Percentiles rank a stretch among this genome's conserved stretches.
Conservation (phyloP, 2,888 invertebrate species). For the Ochropacha duplaris region DNA sequence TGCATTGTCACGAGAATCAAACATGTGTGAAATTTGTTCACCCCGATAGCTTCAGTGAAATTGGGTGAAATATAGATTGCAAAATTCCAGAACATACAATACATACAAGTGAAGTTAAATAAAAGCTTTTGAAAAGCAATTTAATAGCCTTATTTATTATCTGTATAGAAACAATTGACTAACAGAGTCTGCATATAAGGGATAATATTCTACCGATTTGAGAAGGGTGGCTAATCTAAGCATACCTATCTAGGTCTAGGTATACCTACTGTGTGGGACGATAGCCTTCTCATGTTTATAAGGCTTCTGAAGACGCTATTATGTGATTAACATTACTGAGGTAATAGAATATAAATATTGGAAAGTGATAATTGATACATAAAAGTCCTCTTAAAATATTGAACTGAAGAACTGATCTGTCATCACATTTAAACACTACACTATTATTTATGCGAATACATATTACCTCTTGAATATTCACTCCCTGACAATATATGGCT, state of each 20-base stretch:
- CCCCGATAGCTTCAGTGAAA: no score
- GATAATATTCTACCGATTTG: not conserved
- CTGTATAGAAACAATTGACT: no score
- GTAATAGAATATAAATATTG: not conserved
- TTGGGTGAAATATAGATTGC: no score
- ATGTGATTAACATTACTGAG: not conserved
- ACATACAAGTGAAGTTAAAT: no score
- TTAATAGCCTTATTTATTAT: not conserved
- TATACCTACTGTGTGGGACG: slow-evolving; percentile 1
- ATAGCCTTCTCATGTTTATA: not conserved
- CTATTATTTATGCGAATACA: not conserved
- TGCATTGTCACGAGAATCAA: no score
- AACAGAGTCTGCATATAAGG: not conserved
- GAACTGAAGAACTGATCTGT: no score
- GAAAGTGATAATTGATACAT: no score
- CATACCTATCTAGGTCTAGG: not conserved
- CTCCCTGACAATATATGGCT: slow-evolving; percentile 70
- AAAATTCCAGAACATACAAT: no score
- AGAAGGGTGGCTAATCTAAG: not conserved
- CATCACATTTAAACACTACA: not conserved
- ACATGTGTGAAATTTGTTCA: no score
- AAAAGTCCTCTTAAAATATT: no score
- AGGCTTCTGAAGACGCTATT: not conserved
- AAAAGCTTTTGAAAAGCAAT: no score
- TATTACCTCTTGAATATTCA: slow-evolving; percentile 57